Base-by-base conservation (phyloP, 2,888 invertebrate genomes). In the Palloptera scutellata region DNA sequence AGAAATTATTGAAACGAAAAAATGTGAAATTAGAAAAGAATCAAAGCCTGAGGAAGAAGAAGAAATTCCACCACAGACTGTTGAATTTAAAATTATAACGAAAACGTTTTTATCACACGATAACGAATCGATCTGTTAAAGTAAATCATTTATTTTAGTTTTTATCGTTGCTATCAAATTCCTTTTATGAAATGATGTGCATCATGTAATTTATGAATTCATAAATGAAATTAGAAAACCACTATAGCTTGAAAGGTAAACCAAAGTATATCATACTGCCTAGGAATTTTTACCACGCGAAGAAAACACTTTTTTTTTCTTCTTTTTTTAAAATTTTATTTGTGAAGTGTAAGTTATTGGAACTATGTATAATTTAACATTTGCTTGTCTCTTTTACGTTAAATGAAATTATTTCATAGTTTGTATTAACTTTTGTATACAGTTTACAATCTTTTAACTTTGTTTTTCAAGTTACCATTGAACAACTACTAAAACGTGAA, bases 81-180 rank as follows among this genome's bases (percentile, higher is more conserved):
- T 80, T 63, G 76, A 77, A 45, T 70, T 81, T 42, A 81, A 78
- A 75, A 79, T 81, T 41, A 70, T 81, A 45, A 79, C 79, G 15
- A 75, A 72, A 61, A 77, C 77, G 54, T 72, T 77, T 64, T 20
- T 74, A 17, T 76, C 76, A 9, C 41, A 62, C 20, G 64, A 68
- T 57, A 9, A 62, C 70, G 60, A 72, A 73, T 59, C 67, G 68
- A 11, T 30, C 67, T 64, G 67, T 72, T 0, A 41, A 52, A 53
- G 19, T 63, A 12, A 41, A 52, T 41, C 42, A n/a, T 58, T 58
- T 0, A 15, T 58, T 40, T 58, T 15, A n/a, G n/a, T n/a, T n/a
- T n/a, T n/a, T n/a, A n/a, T n/a, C n/a, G n/a, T n/a, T n/a, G n/a
- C n/a, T n/a, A n/a, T 51, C 51, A 51, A 17, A 30, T 63, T 55